Conservation (phyloP, 2,797 vertebrate species). For the Discoglossus pictus region DNA sequence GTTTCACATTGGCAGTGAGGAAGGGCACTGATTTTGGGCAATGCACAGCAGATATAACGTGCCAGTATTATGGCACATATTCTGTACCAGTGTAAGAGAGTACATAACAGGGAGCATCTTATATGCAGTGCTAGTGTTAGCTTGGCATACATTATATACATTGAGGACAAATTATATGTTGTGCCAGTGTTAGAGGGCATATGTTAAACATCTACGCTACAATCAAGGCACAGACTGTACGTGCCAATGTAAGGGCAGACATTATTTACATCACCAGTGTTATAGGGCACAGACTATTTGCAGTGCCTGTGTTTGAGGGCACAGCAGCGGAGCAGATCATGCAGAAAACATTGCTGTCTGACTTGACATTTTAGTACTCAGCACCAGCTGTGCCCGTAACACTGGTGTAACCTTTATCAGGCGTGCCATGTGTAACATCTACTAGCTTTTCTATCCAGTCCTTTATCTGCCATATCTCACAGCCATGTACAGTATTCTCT, state of each 20-base stretch:
- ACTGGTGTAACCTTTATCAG: constrained; percentile 36
- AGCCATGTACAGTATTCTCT: background rate
- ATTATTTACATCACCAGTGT: background rate
- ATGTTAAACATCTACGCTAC: background rate
- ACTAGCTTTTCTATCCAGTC: background rate
- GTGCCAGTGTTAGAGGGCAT: too few relatives aligned
- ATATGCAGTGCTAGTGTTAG: too few relatives aligned
- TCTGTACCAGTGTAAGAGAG: too few relatives aligned
- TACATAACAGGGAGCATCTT: too few relatives aligned
- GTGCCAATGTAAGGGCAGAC: background rate
- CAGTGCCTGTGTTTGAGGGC: constrained; percentile 21
- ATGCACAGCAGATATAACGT: too few relatives aligned
- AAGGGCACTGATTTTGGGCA: too few relatives aligned
- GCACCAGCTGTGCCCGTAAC: constrained; percentile 31
- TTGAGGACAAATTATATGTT: too few relatives aligned
- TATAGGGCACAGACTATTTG: constrained; percentile 8
- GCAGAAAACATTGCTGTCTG: constrained; percentile 40
- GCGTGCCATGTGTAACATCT: background rate
- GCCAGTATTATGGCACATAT: too few relatives aligned
- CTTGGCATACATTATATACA: too few relatives aligned
- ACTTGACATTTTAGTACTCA: constrained; percentile 40
- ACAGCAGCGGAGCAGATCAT: constrained; percentile 30
- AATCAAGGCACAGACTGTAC: background rate
- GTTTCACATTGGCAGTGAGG: too few relatives aligned
- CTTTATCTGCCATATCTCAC: background rate